Evolutionary conservation across 2,113 vertebrate species (phyloP).

Genomic region (Lutjanus erythropterus): DNA sequence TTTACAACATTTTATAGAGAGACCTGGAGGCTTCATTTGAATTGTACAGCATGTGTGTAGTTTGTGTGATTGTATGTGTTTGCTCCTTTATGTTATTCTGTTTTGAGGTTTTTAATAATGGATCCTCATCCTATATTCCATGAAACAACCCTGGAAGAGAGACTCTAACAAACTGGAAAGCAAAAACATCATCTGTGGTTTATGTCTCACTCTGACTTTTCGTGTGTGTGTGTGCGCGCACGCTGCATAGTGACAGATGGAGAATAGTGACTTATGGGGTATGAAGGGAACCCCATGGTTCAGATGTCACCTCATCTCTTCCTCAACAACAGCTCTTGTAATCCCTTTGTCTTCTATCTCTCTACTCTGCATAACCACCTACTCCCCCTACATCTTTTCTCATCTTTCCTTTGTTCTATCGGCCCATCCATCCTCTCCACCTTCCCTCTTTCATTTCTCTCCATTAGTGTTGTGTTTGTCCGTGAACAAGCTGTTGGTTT

Average conservation of each 20-base stretch:
- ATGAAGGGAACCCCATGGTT: slow-evolving; percentile 47
- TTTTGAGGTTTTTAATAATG: background rate
- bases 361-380: slow-evolving; percentile 18
- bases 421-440: slow-evolving; percentile 17
- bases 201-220: no score
- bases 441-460: slow-evolving; percentile 44
- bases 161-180: slow-evolving; percentile 4
- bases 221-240: background rate
- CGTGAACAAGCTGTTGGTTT: slow-evolving; percentile 58
- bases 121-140: background rate
- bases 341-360: slow-evolving; percentile 22
- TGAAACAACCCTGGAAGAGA: background rate
- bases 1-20: background rate
- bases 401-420: background rate
- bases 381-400: slow-evolving; percentile 22
- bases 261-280: slow-evolving; percentile 50
- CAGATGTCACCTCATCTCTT: slow-evolving; percentile 55
- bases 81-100: background rate
- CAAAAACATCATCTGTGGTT: background rate
- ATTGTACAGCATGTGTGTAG: background rate
- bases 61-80: background rate
- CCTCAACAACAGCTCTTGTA: slow-evolving; percentile 33
- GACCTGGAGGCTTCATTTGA: background rate
- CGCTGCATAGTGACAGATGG: background rate
- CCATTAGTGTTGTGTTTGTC: slow-evolving; percentile 40